Conservation (phyloP, 2,113 vertebrate genomes). For the Gadus macrocephalus region DNA sequence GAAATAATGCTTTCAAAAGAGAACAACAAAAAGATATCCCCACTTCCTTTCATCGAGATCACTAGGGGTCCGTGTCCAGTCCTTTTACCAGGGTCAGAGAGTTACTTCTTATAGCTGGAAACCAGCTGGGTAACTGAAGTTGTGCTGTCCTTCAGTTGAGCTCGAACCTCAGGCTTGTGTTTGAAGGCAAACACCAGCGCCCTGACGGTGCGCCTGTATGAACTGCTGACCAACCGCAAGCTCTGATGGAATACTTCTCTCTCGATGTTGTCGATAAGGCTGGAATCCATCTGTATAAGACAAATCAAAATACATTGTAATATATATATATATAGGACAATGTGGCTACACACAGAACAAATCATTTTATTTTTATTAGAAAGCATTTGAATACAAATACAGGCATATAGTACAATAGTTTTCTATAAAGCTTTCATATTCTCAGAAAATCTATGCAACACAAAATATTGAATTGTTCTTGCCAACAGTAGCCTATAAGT, state of each 20-base stretch:
- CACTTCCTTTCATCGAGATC: slow-evolving; percentile 77
- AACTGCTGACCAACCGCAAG: slow-evolving; percentile 81
- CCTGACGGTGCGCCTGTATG: slow-evolving; percentile 83
- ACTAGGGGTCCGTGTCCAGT: neutral
- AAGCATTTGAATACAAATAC: no score
- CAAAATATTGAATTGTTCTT: no score
- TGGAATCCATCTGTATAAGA: slow-evolving; percentile 78
- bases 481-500: no score
- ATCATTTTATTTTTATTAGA: no score
- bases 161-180: slow-evolving; percentile 79
- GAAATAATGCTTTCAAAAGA: neutral
- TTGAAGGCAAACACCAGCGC: slow-evolving; percentile 91
- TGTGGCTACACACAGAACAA: no score
- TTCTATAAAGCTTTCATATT: no score
- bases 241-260: slow-evolving; percentile 90
- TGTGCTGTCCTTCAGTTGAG: slow-evolving; percentile 75
- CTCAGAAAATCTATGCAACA: no score
- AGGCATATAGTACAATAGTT: no score
- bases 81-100: neutral
- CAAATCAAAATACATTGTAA: slow-evolving; percentile 1
- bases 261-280: slow-evolving; percentile 92
- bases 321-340: neutral
- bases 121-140: slow-evolving; percentile 78
- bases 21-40: neutral
- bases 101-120: slow-evolving; percentile 84